Conservation (phyloP, 2,797 vertebrate species). For the Liparis tanakae region DNA sequence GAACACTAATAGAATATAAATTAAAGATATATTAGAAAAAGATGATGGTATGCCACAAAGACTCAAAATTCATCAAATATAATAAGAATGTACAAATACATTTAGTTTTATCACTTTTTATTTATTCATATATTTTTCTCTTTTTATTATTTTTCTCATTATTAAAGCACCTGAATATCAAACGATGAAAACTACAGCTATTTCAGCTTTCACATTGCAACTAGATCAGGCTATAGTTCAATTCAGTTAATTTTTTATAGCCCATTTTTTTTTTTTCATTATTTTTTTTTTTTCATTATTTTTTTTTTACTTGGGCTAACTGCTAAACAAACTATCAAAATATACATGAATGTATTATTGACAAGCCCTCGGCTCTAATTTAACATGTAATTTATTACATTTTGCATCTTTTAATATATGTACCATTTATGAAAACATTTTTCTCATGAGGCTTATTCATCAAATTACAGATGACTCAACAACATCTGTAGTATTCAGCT, state of each 20-base stretch:
- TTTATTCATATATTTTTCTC: not conserved
- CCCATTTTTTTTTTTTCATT: too few relatives aligned
- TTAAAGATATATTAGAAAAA: too few relatives aligned
- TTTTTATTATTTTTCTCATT: not conserved
- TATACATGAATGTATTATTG: not conserved
- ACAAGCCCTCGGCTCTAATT: not conserved
- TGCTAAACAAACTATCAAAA: not conserved
- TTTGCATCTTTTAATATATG: not conserved
- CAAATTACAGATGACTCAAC: slow-evolving; percentile 24
- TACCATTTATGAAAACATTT: not conserved
- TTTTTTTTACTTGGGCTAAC: too few relatives aligned
- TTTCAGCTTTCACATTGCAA: not conserved
- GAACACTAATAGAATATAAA: too few relatives aligned
- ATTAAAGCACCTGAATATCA: not conserved
- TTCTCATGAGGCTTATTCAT: not conserved
- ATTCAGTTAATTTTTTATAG: too few relatives aligned
- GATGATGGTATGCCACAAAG: not conserved
- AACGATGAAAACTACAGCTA: slow-evolving; percentile 15
- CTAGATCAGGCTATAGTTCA: not conserved
- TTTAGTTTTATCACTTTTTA: not conserved
- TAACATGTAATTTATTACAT: not conserved
- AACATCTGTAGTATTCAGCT: slow-evolving; percentile 15
- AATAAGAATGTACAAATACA: not conserved
- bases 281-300: too few relatives aligned
- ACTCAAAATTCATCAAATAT: not conserved